A percentile compares a stretch with the other conserved stretches of the same genome.
These are phyloP conservation scores for Nomada fucata DNA, from an alignment of 2,888 invertebrate genomes.

Conservation along the genomic window DNA sequence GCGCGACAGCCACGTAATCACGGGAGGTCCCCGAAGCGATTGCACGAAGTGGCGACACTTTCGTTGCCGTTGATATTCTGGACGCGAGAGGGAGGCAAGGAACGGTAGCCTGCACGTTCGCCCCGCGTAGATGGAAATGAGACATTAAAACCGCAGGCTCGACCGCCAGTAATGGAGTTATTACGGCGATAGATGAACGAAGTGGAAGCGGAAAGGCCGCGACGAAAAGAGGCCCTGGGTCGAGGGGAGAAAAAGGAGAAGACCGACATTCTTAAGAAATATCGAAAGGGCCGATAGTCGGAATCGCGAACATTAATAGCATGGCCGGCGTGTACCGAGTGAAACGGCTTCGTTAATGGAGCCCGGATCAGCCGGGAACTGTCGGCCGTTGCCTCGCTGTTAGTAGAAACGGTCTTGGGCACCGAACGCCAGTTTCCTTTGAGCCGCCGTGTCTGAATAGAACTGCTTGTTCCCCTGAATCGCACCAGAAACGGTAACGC, in stretches of 20 bases:
- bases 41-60: constrained; percentile 49
- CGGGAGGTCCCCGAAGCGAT: constrained; percentile 40
- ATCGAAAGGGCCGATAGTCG: constrained; percentile 47
- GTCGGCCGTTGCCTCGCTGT: constrained; percentile 33
- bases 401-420: constrained; percentile 28
- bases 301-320: constrained; percentile 52
- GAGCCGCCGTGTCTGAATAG: background rate
- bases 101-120: constrained; percentile 40
- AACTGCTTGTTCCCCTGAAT: constrained; percentile 12
- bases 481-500: constrained; percentile 32
- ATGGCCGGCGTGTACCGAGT: constrained; percentile 41
- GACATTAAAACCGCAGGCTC: constrained; percentile 50
- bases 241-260: background rate
- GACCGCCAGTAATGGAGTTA: constrained; percentile 58
- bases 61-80: constrained; percentile 14
- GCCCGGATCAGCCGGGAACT: constrained; percentile 43
- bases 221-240: background rate
- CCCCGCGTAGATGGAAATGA: constrained; percentile 52
- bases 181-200: constrained; percentile 50
- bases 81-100: background rate
- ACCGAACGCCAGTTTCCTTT: constrained; percentile 20
- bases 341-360: constrained; percentile 63
- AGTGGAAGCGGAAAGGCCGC: background rate
- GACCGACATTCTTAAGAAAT: constrained; percentile 53
- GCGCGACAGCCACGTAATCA: constrained; percentile 15